phyloP scores from a whole-genome alignment of 2,888 invertebrate genomes.

The Acanthosepion esculentum region DNA sequence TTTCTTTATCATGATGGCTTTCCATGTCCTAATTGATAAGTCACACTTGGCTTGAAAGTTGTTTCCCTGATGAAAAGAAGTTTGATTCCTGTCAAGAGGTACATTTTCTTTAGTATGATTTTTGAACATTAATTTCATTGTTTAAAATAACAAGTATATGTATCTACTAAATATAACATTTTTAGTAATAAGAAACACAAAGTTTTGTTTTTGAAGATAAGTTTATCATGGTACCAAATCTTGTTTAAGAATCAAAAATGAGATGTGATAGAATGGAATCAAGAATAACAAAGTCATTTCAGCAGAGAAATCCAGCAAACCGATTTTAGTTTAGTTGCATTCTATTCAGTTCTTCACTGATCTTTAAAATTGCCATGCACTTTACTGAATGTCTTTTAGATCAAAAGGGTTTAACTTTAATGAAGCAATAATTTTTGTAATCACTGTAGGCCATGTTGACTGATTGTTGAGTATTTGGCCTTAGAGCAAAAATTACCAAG shows the following conservation, averaged over 20 bases:
- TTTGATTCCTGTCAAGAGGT: too few species aligned
- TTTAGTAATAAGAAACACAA: too few species aligned
- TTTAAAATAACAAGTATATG: too few species aligned
- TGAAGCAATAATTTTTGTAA: neutral
- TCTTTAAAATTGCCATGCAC: neutral
- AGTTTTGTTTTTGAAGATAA: too few species aligned
- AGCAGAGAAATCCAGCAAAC: neutral
- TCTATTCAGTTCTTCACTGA: neutral
- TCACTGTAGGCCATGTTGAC: neutral
- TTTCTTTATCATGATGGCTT: too few species aligned
- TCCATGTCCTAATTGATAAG: too few species aligned
- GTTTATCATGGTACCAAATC: too few species aligned
- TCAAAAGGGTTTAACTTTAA: slow-evolving; percentile 11
- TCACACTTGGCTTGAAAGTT: too few species aligned
- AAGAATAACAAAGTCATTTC: neutral
- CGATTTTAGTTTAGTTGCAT: neutral
- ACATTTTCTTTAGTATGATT: too few species aligned
- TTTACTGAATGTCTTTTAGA: neutral
- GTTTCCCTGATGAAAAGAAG: too few species aligned
- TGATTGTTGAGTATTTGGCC: neutral
- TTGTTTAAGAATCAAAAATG: neutral
- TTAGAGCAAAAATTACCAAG: slow-evolving; percentile 2
- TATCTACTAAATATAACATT: too few species aligned
- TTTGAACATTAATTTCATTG: too few species aligned
- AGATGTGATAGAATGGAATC: neutral